A percentile compares a stretch with the other conserved stretches of the same genome.
phyloP scores from a whole-genome alignment of 2,113 vertebrate genomes.

The Mastomys coucha region DNA sequence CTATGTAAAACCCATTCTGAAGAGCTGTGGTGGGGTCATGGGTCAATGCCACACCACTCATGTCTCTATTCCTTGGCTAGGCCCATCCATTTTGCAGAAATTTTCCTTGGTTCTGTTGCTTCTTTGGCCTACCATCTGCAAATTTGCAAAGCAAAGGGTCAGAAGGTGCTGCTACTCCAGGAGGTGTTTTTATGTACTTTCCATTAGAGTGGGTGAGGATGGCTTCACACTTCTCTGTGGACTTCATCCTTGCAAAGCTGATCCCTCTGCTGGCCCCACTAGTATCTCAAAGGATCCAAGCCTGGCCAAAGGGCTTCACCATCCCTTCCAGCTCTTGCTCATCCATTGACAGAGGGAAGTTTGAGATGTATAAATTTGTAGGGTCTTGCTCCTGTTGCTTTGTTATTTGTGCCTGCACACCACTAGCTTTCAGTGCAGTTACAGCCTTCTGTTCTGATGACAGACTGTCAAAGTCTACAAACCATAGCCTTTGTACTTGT shows the following conservation, averaged over 20 bases:
- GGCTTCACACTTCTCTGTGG: conserved; percentile 95
- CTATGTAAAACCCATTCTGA: conserved; percentile 95
- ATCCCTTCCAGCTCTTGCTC: no score
- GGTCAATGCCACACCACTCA: conserved; percentile 93
- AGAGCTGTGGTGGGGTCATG: conserved; percentile 94
- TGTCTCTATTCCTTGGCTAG: conserved; percentile 93
- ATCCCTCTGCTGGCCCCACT: no score
- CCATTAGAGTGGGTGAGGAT: conserved; percentile 96
- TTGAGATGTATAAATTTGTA: no score
- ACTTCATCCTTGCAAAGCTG: conserved; percentile 91
- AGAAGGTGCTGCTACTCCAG: conserved; percentile 92
- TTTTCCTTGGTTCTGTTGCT: conserved; percentile 94
- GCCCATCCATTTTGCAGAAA: conserved; percentile 93
- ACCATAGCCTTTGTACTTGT: conserved; percentile 91
- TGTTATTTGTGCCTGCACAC: conserved; percentile 96
- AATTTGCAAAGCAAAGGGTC: conserved; percentile 97
- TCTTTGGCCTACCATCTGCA: conserved; percentile 97
- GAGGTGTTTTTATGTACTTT: conserved; percentile 94
- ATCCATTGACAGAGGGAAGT: no score
- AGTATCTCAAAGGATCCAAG: no score
- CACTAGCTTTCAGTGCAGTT: conserved; percentile 92
- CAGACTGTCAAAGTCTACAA: conserved; percentile 96
- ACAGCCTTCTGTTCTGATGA: conserved; percentile 95
- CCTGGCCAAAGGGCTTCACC: no score
- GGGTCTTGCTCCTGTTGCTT: conserved; percentile 82